These are phyloP conservation scores for Rhodeus uyekii DNA, from an alignment of 2,797 vertebrate species.

Conservation along the genomic window DNA sequence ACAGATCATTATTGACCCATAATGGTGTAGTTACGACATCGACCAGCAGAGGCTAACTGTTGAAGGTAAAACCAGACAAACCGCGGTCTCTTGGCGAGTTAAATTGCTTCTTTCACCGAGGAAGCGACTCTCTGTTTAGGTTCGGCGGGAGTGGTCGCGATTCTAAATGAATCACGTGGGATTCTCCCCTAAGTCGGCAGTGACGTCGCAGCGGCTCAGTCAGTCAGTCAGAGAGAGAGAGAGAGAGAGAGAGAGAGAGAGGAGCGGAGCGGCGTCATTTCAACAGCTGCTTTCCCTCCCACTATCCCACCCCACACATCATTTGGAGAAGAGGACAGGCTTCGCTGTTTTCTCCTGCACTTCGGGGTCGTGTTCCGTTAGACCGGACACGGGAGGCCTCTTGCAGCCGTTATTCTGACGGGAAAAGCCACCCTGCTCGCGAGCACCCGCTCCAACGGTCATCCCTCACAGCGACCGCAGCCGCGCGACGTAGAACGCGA, in stretches of 20 bases:
- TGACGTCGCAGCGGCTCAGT: constrained; percentile 69
- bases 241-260: too few relatives aligned
- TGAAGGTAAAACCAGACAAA: constrained; percentile 23
- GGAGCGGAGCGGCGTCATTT: constrained; percentile 40
- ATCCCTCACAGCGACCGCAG: constrained; percentile 17
- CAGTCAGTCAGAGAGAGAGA: constrained; percentile 71
- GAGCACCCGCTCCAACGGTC: constrained; percentile 23
- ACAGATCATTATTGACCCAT: background rate
- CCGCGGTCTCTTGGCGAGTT: constrained; percentile 42
- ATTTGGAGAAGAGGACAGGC: constrained; percentile 45
- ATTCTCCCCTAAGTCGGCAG: constrained; percentile 71
- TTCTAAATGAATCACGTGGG: constrained; percentile 74
- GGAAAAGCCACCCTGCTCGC: constrained; percentile 12
- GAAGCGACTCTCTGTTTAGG: background rate
- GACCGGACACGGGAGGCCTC: constrained; percentile 18
- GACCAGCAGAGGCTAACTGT: constrained; percentile 12
- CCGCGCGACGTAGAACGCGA: constrained; percentile 7
- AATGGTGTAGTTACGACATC: constrained; percentile 6
- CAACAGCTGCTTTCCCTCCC: constrained; percentile 59
- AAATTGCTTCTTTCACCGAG: constrained; percentile 60
- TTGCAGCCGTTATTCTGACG: background rate
- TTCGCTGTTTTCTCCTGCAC: constrained; percentile 34
- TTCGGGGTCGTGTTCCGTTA: constrained; percentile 12
- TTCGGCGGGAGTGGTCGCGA: constrained; percentile 36
- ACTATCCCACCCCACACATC: constrained; percentile 27